These are phyloP conservation scores for Pachymerium ferrugineum DNA, from an alignment of 2,888 invertebrate genomes.

Conservation along the genomic window DNA sequence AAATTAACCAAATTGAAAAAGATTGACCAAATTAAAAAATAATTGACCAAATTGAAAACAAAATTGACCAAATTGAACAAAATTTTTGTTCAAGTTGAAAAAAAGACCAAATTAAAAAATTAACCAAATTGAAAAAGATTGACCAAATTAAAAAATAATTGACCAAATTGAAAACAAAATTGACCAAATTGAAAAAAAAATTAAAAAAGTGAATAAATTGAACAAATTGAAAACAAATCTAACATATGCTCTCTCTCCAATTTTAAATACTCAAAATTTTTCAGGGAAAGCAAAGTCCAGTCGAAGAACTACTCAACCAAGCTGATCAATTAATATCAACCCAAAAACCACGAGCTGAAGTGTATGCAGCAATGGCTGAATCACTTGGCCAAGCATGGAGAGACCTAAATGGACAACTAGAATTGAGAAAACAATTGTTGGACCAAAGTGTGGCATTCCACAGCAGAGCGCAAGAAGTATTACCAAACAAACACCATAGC, in stretches of 20 bases:
- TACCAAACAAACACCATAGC: neutral
- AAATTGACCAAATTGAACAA: neutral
- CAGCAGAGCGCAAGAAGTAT: slow-evolving; percentile 51
- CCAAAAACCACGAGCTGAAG: slow-evolving; percentile 63
- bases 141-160: neutral
- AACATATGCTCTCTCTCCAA: neutral
- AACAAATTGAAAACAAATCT: neutral
- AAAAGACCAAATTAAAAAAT: neutral
- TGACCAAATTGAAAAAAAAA: neutral
- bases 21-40: neutral
- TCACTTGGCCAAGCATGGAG: slow-evolving; percentile 61
- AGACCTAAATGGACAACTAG: slow-evolving; percentile 71
- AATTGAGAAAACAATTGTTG: slow-evolving; percentile 67
- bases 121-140: neutral
- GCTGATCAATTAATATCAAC: slow-evolving; percentile 78
- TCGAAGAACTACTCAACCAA: slow-evolving; percentile 75
- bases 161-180: neutral
- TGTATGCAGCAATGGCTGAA: slow-evolving; percentile 84
- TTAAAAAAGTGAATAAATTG: neutral
- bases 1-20: neutral
- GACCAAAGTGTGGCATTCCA: slow-evolving; percentile 74
- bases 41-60: neutral
- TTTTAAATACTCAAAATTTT: slow-evolving; percentile 30
- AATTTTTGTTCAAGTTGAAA: neutral
- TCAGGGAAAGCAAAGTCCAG: slow-evolving; percentile 79